Percentiles rank a stretch among this genome's conserved stretches.
Evolutionary conservation across 2,888 invertebrate species (phyloP).

Genomic region (Enchytraeus crypticus): DNA sequence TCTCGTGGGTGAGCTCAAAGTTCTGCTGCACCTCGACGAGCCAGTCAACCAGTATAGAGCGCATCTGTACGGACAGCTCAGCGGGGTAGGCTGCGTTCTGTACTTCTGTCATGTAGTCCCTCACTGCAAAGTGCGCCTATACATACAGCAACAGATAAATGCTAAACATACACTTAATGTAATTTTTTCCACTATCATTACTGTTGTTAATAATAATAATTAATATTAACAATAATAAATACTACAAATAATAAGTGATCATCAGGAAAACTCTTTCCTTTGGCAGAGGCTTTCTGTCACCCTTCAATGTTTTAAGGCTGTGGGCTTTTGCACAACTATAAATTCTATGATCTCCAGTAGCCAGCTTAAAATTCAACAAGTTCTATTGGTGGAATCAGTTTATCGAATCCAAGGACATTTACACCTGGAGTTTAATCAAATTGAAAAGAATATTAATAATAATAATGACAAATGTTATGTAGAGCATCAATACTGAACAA

Average conservation of each 20-base stretch:
- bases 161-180: no score
- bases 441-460: no score
- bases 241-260: background rate
- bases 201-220: background rate
- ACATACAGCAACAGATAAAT: background rate
- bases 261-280: background rate
- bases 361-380: background rate
- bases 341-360: background rate
- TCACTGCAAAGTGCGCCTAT: slow-evolving; percentile 61
- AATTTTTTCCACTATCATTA: no score
- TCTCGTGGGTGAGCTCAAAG: slow-evolving; percentile 96
- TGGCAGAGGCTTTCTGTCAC: no score
- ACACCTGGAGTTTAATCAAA: background rate
- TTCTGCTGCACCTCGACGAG: slow-evolving; percentile 87
- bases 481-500: background rate
- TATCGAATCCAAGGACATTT: background rate
- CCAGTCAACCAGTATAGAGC: slow-evolving; percentile 92
- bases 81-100: slow-evolving; percentile 63
- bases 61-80: slow-evolving; percentile 74
- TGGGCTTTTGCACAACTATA: background rate
- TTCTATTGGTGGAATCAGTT: no score
- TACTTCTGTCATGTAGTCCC: slow-evolving; percentile 70
- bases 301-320: background rate
- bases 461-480: background rate
- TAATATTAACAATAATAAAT: background rate